These are phyloP conservation scores for Lottia scabra DNA, from an alignment of 2,888 invertebrate genomes.

Conservation along the genomic window DNA sequence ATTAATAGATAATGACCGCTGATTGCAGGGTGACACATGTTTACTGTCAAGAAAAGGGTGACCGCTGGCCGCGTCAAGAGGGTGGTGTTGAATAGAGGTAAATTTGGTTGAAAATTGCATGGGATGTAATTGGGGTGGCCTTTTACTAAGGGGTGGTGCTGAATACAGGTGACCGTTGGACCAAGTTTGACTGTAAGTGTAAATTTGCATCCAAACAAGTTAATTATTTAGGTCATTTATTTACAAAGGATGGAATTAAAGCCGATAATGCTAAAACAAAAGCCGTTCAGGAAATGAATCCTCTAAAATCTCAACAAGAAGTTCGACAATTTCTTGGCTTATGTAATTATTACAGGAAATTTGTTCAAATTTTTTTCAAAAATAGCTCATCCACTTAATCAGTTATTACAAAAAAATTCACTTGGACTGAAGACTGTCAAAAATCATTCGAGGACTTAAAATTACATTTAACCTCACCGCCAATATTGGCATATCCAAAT, in stretches of 20 bases:
- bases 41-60: no score
- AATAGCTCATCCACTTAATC: conserved; percentile 32
- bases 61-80: no score
- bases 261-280: conserved; percentile 26
- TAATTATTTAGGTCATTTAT: conserved; percentile 32
- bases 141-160: no score
- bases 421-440: conserved; percentile 31
- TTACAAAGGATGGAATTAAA: conserved; percentile 28
- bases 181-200: no score
- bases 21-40: no score
- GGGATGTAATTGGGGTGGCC: no score
- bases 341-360: conserved; percentile 30
- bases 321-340: conserved; percentile 29
- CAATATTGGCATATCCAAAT: conserved; percentile 34
- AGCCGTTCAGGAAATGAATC: conserved; percentile 17
- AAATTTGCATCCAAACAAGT: conserved; percentile 30
- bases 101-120: no score
- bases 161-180: no score
- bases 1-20: no score
- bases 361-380: conserved; percentile 30
- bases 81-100: no score
- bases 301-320: conserved; percentile 27
- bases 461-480: conserved; percentile 19
- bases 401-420: conserved; percentile 28
- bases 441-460: conserved; percentile 29